A percentile compares a stretch with the other conserved stretches of the same genome.
Evolutionary conservation across 2,888 invertebrate species (phyloP).

Genomic region (Danaus chrysippus): DNA sequence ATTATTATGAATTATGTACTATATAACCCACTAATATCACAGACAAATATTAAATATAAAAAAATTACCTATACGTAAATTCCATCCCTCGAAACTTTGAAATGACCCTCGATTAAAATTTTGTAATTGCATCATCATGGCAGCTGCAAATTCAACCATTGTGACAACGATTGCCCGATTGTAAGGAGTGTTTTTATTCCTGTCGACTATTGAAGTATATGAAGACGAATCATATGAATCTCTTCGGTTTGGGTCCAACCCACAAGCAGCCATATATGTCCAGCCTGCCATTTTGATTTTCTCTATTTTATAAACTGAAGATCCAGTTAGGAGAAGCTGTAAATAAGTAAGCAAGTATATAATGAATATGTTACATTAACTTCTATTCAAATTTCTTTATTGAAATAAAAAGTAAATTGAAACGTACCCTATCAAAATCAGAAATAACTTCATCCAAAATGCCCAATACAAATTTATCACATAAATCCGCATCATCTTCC

Average conservation of each 20-base stretch:
- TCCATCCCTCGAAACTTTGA: constrained; percentile 80
- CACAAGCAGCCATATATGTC: constrained; percentile 98
- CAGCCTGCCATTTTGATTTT: constrained; percentile 98
- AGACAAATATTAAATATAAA: background rate
- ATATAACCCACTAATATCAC: no score
- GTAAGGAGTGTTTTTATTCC: constrained; percentile 56
- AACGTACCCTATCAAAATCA: constrained; percentile 91
- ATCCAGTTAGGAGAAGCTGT: constrained; percentile 81
- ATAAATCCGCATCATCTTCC: constrained; percentile 82
- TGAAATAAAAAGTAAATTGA: constrained; percentile 13
- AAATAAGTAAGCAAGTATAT: constrained; percentile 28
- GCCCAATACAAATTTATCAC: constrained; percentile 82
- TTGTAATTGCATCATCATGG: constrained; percentile 73
- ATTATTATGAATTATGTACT: no score
- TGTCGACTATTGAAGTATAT: constrained; percentile 41
- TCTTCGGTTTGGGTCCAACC: constrained; percentile 86
- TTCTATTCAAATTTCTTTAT: background rate
- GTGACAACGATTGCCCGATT: constrained; percentile 65
- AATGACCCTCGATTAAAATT: constrained; percentile 80
- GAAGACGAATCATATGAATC: constrained; percentile 74
- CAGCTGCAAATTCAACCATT: constrained; percentile 73
- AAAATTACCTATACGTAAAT: constrained; percentile 83
- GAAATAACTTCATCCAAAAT: constrained; percentile 94
- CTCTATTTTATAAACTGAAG: constrained; percentile 86
- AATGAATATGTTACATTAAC: background rate